Conservation (phyloP, 2,888 invertebrate species). For the Campoplex nolae region DNA sequence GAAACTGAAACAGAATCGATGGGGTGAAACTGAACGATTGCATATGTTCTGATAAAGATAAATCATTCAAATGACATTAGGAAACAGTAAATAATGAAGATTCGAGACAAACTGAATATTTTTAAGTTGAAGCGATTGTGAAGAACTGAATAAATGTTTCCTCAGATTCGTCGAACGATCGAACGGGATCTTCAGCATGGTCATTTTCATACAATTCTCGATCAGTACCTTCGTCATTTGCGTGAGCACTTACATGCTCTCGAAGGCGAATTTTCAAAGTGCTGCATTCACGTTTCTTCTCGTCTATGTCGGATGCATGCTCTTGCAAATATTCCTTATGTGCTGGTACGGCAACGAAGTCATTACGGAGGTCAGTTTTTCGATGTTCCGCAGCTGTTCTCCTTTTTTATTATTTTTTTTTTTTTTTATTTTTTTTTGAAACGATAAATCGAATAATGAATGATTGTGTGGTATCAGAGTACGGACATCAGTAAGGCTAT, state of each 20-base stretch:
- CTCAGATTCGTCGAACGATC: conserved; percentile 12
- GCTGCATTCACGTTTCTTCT: conserved; percentile 62
- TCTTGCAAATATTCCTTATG: conserved; percentile 74
- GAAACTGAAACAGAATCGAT: too few species aligned
- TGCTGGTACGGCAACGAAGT: conserved; percentile 78
- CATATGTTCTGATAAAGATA: too few species aligned
- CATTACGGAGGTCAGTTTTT: conserved; percentile 70
- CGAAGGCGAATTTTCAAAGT: conserved; percentile 62
- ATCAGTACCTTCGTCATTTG: conserved; percentile 70
- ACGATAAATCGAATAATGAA: background rate
- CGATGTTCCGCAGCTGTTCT: background rate
- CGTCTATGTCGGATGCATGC: conserved; percentile 67
- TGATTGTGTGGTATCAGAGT: conserved; percentile 16
- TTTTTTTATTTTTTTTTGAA: too few species aligned
- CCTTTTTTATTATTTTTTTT: background rate
- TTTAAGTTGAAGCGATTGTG: background rate
- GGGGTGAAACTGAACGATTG: too few species aligned
- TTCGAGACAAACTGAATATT: background rate
- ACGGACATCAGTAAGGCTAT: conserved; percentile 69
- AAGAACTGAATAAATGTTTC: background rate
- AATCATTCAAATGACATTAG: too few species aligned
- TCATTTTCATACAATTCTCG: conserved; percentile 67
- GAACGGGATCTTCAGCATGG: conserved; percentile 55
- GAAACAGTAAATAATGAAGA: background rate
- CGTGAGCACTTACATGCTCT: conserved; percentile 70